A percentile compares a stretch with the other conserved stretches of the same genome.
phyloP scores from a whole-genome alignment of 2,888 invertebrate genomes.

The Troides oblongomaculatus region DNA sequence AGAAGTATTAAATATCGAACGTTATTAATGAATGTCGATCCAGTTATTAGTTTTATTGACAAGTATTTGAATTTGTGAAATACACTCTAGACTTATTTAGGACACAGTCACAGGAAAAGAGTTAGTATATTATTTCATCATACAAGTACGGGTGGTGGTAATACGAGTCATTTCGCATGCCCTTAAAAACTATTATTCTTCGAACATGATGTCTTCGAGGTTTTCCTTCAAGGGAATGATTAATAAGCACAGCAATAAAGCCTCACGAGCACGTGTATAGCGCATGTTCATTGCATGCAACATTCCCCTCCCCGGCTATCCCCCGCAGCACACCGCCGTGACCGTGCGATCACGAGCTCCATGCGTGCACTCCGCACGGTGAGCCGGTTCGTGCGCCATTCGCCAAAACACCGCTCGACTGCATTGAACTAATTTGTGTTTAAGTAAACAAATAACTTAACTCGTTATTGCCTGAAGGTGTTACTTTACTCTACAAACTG shows the following conservation, averaged over 20 bases:
- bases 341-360: constrained; percentile 38
- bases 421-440: constrained; percentile 24
- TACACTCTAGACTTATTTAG: too few species aligned
- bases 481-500: too few species aligned
- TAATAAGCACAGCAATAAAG: constrained; percentile 47
- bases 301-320: constrained; percentile 31
- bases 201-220: too few species aligned
- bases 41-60: too few species aligned
- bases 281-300: constrained; percentile 66
- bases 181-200: too few species aligned
- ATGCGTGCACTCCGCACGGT: constrained; percentile 47
- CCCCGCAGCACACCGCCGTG: constrained; percentile 31
- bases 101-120: too few species aligned
- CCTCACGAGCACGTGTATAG: constrained; percentile 61
- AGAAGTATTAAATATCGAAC: too few species aligned
- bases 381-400: constrained; percentile 46
- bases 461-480: not conserved
- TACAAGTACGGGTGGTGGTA: too few species aligned
- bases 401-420: constrained; percentile 21
- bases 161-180: too few species aligned
- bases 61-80: too few species aligned
- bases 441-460: constrained; percentile 24
- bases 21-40: too few species aligned
- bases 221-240: not conserved
- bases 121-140: too few species aligned